Evolutionary conservation across 2,113 vertebrate genomes (phyloP), one percentile per base, ranked within the genome.

Genomic region (Paramormyrops kingsleyae): DNA sequence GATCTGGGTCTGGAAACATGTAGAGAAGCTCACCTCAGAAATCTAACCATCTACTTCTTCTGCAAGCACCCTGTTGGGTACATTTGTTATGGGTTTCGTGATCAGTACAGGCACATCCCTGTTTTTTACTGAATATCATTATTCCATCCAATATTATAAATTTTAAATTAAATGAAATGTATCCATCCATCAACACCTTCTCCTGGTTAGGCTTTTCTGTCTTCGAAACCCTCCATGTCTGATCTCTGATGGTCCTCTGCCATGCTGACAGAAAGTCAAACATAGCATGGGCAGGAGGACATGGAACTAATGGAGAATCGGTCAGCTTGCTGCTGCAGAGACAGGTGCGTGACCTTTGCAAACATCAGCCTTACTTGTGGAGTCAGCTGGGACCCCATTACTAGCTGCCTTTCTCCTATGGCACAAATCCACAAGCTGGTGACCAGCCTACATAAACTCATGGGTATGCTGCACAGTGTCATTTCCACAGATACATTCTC

Each of bases 1-100:
- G 90, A 98, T 93, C 93, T 97, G 98, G 1, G 99, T 99, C 99
- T 99, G 93, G n/a, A 21, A 93, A 92, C 2, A 53, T 35, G 31
- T 15, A 10, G 87, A 24, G 85, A 87, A 27, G 6, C 50, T 87
- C 13, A 87, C n/a, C 85, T 35, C 10, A 17, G 31, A 21, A 31
- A 50, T 13, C 47, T 49, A 15, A 80, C 5, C 74, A 42, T 42
- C 13, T 42, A 19, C 31, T n/a, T 80, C 74, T 77, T 77, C 31
- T 19, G 35, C 15, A 80, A 42, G 74, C 35, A 42, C 6, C 35
- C 35, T 39, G 74, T 19, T 77, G 70, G 70, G 13, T 77, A 39
- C 35, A 39, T 15, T 80, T 80, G 5, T 39, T 80, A 42, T 2
- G 35, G 3, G 74, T 39, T 80, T 39, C 5, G 0, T 42, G 2